Evolutionary conservation across 1,140 invertebrate species (phyloP).

Genomic region (Magallana ariakensis): DNA sequence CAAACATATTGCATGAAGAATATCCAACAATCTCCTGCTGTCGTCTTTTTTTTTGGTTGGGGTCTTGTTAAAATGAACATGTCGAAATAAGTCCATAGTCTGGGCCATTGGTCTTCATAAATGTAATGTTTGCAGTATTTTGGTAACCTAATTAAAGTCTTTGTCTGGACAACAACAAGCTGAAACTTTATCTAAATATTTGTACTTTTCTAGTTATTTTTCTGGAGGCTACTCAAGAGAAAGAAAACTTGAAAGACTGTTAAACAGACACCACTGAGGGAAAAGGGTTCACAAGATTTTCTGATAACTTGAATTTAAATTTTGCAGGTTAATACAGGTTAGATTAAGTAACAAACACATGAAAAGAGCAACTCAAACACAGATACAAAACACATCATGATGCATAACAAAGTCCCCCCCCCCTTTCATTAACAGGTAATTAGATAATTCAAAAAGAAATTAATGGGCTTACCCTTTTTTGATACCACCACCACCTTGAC

Average conservation of each 20-base stretch:
- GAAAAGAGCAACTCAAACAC: not conserved
- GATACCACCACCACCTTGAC: not conserved
- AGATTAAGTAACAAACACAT: not conserved
- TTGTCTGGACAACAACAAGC: slow-evolving; percentile 25
- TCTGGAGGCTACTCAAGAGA: slow-evolving; percentile 23
- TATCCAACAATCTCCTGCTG: not conserved
- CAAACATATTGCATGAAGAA: slow-evolving; percentile 14
- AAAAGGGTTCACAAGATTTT: not conserved
- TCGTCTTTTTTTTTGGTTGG: not conserved
- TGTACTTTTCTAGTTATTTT: slow-evolving; percentile 18
- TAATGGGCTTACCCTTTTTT: not conserved
- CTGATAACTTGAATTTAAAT: not conserved
- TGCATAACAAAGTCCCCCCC: not conserved
- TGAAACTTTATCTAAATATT: slow-evolving; percentile 36
- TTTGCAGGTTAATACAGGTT: slow-evolving; percentile 11
- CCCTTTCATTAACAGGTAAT: no score
- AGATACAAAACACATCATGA: not conserved
- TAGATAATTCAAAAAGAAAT: not conserved
- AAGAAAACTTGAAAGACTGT: not conserved
- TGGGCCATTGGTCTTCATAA: not conserved
- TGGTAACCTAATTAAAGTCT: slow-evolving; percentile 34
- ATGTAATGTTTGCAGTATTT: slow-evolving; percentile 34
- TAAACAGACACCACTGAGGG: slow-evolving; percentile 1
- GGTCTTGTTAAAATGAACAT: not conserved
- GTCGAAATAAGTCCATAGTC: not conserved